Conservation (phyloP, 2,888 invertebrate genomes). For the Orchesella flavescens region DNA sequence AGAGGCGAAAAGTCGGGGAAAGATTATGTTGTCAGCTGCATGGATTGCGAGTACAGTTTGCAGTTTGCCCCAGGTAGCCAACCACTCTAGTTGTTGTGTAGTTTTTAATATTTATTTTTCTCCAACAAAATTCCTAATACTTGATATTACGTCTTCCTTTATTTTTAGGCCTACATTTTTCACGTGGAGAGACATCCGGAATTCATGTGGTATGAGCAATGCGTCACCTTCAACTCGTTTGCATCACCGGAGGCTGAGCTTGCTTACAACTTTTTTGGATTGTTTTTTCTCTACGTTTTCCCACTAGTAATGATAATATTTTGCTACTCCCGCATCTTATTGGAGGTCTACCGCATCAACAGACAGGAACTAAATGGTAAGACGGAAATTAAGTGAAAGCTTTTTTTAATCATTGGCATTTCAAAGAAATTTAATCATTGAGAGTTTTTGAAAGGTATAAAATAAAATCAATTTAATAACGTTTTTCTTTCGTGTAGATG, state of each 20-base stretch:
- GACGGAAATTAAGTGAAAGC: neutral
- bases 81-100: too few species aligned
- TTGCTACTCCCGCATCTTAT: constrained; percentile 82
- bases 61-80: constrained; percentile 89
- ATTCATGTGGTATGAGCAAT: constrained; percentile 89
- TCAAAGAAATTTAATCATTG: too few species aligned
- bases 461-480: too few species aligned
- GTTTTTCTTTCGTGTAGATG: too few species aligned
- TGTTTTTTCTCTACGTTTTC: constrained; percentile 89
- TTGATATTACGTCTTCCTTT: constrained; percentile 74
- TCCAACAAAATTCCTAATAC: too few species aligned
- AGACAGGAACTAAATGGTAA: neutral
- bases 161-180: constrained; percentile 80
- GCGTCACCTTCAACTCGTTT: constrained; percentile 89
- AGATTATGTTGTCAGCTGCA: constrained; percentile 83
- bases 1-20: constrained; percentile 83
- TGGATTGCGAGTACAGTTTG: constrained; percentile 87
- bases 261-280: constrained; percentile 86
- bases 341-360: too few species aligned
- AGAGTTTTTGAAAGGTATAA: too few species aligned
- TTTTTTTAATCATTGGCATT: too few species aligned
- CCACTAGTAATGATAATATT: constrained; percentile 89
- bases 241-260: constrained; percentile 83
- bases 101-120: constrained; percentile 82
- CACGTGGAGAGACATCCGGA: constrained; percentile 89